phyloP scores from a whole-genome alignment of 1,140 invertebrate species.

The Drosophila sturtevanti region DNA sequence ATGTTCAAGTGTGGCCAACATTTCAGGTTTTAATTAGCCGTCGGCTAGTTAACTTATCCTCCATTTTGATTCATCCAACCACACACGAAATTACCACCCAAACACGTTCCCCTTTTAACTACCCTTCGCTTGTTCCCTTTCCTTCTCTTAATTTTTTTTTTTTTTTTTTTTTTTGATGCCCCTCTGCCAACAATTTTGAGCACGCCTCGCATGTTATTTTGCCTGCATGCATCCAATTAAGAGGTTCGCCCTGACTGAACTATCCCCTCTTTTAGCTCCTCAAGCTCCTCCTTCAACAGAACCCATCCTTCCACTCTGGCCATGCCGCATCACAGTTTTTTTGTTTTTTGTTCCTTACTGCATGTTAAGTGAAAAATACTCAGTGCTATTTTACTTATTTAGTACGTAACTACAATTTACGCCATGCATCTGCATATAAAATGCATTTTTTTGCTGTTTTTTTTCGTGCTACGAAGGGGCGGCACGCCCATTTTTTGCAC shows the following conservation, averaged over 20 bases:
- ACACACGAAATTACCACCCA: slow-evolving; percentile 7
- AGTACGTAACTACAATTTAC: slow-evolving; percentile 80
- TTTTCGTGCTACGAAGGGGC: slow-evolving; percentile 39
- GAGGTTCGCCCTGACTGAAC: slow-evolving; percentile 55
- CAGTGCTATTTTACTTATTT: slow-evolving; percentile 81
- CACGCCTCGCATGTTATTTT: slow-evolving; percentile 77
- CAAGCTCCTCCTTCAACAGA: neutral
- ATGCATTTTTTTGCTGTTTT: slow-evolving; percentile 66
- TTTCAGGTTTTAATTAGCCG: slow-evolving; percentile 78
- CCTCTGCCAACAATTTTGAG: slow-evolving; percentile 52
- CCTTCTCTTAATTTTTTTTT: neutral
- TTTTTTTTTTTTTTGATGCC: neutral
- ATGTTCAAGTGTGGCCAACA: slow-evolving; percentile 64
- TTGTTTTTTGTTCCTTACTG: slow-evolving; percentile 58
- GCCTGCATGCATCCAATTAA: slow-evolving; percentile 80
- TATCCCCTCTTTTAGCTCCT: slow-evolving; percentile 1
- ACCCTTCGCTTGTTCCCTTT: no score
- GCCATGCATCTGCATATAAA: slow-evolving; percentile 79
- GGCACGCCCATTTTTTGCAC: slow-evolving; percentile 70
- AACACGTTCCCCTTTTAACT: no score
- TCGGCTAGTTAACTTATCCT: slow-evolving; percentile 72
- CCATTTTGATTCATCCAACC: slow-evolving; percentile 44
- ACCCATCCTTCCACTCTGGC: neutral
- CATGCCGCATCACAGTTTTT: slow-evolving; percentile 24
- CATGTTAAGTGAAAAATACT: slow-evolving; percentile 82